These are phyloP conservation scores for Acanthosepion pharaonis DNA, from an alignment of 2,888 invertebrate species.

Conservation along the genomic window DNA sequence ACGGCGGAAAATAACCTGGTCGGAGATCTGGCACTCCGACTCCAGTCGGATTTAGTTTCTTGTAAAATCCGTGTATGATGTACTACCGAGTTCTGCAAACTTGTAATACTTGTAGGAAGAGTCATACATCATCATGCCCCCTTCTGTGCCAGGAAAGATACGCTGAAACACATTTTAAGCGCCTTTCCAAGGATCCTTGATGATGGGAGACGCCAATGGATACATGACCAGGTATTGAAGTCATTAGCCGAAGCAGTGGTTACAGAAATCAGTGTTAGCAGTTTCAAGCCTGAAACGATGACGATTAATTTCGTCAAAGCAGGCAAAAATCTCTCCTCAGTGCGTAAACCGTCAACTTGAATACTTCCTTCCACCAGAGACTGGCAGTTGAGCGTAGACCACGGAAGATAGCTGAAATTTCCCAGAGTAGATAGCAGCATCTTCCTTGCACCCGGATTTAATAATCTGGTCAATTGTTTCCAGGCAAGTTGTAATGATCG, in stretches of 20 bases:
- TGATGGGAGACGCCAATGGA: neutral
- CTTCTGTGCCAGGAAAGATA: no score
- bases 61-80: neutral
- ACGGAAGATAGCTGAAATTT: no score
- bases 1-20: neutral
- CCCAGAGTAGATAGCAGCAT: no score
- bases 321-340: neutral
- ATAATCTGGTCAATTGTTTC: no score
- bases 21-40: neutral
- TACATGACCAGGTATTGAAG: neutral
- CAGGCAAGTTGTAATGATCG: no score
- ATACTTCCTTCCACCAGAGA: no score
- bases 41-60: neutral
- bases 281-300: no score
- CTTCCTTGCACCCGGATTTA: no score
- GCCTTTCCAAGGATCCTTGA: neutral
- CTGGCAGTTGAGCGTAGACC: no score
- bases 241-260: neutral
- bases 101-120: neutral
- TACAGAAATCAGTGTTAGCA: neutral
- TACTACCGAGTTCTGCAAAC: neutral
- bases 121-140: neutral
- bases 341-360: no score
- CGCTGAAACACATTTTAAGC: no score
- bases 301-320: no score